Evolutionary conservation across 2,888 invertebrate genomes (phyloP).

Genomic region (Drosophila anomelani): DNA sequence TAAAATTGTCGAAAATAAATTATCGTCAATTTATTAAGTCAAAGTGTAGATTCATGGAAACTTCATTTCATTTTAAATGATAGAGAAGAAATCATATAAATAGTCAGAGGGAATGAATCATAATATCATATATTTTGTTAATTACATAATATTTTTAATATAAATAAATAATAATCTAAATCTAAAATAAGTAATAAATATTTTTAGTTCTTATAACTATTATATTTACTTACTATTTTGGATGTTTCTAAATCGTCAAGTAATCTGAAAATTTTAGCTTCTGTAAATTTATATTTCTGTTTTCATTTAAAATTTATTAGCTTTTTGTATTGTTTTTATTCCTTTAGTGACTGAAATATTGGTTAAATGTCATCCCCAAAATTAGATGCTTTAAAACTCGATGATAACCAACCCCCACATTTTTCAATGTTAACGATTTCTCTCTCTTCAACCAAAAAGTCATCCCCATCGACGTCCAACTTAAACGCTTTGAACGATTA

Average conservation of each 20-base stretch:
- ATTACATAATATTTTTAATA: no score
- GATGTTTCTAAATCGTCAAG: not conserved
- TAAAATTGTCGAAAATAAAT: not conserved
- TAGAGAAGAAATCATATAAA: not conserved
- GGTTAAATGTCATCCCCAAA: conserved; percentile 22
- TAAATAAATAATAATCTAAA: not conserved
- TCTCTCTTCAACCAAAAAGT: conserved; percentile 3
- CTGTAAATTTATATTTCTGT: not conserved
- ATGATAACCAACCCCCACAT: conserved; percentile 27
- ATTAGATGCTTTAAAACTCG: conserved; percentile 1
- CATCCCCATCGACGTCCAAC: conserved; percentile 21
- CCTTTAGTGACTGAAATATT: not conserved
- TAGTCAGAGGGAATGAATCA: not conserved
- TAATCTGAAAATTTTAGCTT: not conserved
- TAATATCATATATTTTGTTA: not conserved
- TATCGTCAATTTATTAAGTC: not conserved
- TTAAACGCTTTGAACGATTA: conserved; percentile 10
- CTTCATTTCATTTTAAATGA: not conserved
- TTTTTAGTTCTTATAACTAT: not conserved
- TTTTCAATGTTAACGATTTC: conserved; percentile 12
- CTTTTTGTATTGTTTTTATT: not conserved
- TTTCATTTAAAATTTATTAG: not conserved
- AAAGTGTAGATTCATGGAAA: not conserved
- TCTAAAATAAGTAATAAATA: not conserved
- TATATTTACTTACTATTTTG: not conserved